Evolutionary conservation across 2,888 invertebrate species (phyloP), one percentile per base, ranked within the genome.

Genomic region (Tiphia femorata): DNA sequence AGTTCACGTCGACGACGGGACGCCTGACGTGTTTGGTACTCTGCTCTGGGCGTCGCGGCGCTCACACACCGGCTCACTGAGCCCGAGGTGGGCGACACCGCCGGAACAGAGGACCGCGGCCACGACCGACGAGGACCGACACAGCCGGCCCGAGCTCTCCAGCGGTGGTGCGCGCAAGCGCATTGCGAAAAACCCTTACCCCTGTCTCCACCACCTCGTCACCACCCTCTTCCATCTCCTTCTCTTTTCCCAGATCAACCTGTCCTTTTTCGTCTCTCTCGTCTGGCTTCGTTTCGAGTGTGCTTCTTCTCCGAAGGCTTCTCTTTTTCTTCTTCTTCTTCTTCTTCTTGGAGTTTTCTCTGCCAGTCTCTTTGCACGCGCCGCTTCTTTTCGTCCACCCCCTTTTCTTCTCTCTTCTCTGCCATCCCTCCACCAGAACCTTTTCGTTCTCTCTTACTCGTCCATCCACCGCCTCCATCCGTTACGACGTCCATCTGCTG

Each of bases 1-100:
- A 58, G 35, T 57, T 51, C 55, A 61, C 56, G 38, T 50, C 67
- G 57, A 50, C 52, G 50, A 57, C 53, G 55, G 49, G n/a, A 35
- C 48, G 30, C 44, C 37, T 55, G 50, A 54, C 41, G 64, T 61
- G 60, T 61, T 37, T 59, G 48, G 57, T n/a, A n/a, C n/a, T 57
- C 64, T 68, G 60, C 54, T 62, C 58, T 67, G 67, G 62, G 72
- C 67, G 72, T 72, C 72, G 72, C 72, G 72, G 73, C 67, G 72
- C 73, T 72, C 67, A 73, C 64, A 70, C 72, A 73, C 70, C 72
- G 73, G 73, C 72, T 72, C 73, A 73, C 72, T 73, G 72, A 73
- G 72, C 72, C 20, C 67, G 60, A 70, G 61, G 67, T 72, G 64
- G 71, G 67, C 67, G 64, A 72, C 55, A 67, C 64, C 55, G 61